These are phyloP conservation scores for Lasioglossum figueresi DNA, from an alignment of 2,888 invertebrate species.

Conservation along the genomic window DNA sequence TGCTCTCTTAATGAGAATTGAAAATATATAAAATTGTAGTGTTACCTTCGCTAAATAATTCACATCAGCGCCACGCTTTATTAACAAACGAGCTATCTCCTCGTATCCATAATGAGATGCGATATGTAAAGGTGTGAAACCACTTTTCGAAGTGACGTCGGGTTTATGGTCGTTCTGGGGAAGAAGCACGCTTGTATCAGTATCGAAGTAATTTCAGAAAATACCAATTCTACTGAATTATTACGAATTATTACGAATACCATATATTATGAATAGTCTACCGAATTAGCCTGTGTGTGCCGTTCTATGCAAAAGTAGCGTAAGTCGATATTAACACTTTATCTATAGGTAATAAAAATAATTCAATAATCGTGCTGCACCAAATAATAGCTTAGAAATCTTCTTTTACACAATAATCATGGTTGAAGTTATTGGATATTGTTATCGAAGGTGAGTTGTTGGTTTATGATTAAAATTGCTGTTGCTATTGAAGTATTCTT, in stretches of 20 bases:
- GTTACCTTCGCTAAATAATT: slow-evolving; percentile 96
- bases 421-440: too few species aligned
- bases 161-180: slow-evolving; percentile 96
- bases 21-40: slow-evolving; percentile 37
- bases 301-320: neutral
- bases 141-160: slow-evolving; percentile 98
- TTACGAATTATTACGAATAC: too few species aligned
- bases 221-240: neutral
- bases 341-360: too few species aligned
- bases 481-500: too few species aligned
- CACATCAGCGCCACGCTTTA: slow-evolving; percentile 96
- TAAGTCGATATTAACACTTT: too few species aligned
- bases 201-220: neutral
- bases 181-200: neutral
- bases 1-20: neutral
- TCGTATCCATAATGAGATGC: slow-evolving; percentile 99
- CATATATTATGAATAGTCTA: too few species aligned
- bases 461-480: too few species aligned
- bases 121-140: slow-evolving; percentile 99
- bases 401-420: too few species aligned
- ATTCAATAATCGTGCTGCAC: too few species aligned
- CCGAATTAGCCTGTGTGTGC: neutral
- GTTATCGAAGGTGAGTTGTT: too few species aligned
- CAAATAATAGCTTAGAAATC: too few species aligned
- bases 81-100: slow-evolving; percentile 94